Percentiles rank a stretch among this genome's conserved stretches.
Evolutionary conservation across 1,140 invertebrate genomes (phyloP).

Genomic region (Lerema accius): DNA sequence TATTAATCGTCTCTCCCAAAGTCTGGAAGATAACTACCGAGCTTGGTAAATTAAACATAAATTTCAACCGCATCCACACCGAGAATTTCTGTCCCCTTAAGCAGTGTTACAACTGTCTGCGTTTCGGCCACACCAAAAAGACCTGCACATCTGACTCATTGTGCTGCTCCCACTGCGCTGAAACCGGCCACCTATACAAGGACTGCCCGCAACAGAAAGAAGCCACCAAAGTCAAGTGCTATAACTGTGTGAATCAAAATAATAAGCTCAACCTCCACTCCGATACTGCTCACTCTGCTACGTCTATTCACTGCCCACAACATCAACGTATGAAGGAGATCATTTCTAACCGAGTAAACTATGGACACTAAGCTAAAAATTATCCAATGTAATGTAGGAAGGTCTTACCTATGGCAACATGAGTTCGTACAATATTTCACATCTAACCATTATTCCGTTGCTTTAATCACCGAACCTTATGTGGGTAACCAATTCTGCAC

Average conservation of each 20-base stretch:
- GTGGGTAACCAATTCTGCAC: neutral
- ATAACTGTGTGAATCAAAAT: conserved; percentile 19
- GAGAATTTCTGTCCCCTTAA: conserved; percentile 27
- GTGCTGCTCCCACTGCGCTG: conserved; percentile 19
- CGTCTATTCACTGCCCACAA: conserved; percentile 18
- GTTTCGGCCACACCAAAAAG: conserved; percentile 25
- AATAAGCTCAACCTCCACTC: conserved; percentile 3
- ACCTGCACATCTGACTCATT: neutral
- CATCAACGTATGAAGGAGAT: neutral
- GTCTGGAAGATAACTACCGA: neutral
- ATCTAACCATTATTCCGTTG: neutral
- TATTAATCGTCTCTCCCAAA: neutral
- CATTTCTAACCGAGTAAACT: conserved; percentile 15
- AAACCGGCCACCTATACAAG: neutral
- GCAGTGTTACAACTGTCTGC: conserved; percentile 30
- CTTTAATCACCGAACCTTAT: conserved; percentile 7
- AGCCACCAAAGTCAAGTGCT: conserved; percentile 2
- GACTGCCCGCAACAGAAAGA: conserved; percentile 14
- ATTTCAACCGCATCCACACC: conserved; percentile 26
- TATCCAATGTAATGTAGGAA: conserved; percentile 14
- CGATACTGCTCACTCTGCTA: conserved; percentile 15
- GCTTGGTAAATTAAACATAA: conserved; percentile 20
- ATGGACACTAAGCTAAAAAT: conserved; percentile 17
- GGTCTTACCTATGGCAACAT: neutral
- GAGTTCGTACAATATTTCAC: neutral